Evolutionary conservation across 2,797 vertebrate genomes (phyloP).

Genomic region (Merluccius polli): DNA sequence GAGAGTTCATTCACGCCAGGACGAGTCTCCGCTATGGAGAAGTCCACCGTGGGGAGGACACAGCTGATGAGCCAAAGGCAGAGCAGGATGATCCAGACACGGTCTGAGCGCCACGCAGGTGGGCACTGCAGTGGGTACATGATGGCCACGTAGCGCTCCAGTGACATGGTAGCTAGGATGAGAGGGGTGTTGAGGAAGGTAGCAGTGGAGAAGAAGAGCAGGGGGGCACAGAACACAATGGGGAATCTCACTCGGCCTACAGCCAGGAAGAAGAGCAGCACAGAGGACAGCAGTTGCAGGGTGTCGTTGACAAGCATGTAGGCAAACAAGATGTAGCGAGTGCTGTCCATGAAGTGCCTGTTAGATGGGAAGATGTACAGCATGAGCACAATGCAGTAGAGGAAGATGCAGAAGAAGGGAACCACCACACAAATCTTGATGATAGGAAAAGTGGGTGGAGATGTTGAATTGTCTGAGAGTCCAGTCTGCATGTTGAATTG

Average conservation of each 20-base stretch:
- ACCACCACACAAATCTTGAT: constrained; percentile 68
- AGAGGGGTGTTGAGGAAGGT: constrained; percentile 70
- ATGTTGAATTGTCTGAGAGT: constrained; percentile 46
- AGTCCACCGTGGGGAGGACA: constrained; percentile 39
- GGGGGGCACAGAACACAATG: constrained; percentile 55
- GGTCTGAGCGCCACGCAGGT: constrained; percentile 63
- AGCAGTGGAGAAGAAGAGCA: constrained; percentile 58
- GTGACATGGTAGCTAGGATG: constrained; percentile 74
- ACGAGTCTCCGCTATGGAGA: constrained; percentile 35
- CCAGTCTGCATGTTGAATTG: constrained; percentile 60
- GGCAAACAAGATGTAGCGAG: constrained; percentile 73
- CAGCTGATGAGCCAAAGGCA: constrained; percentile 62
- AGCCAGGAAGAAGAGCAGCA: constrained; percentile 62
- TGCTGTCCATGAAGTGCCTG: constrained; percentile 66
- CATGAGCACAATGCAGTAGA: constrained; percentile 66
- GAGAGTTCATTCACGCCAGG: constrained; percentile 16
- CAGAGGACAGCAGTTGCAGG: constrained; percentile 62
- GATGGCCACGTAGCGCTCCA: constrained; percentile 77
- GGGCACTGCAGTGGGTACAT: constrained; percentile 67
- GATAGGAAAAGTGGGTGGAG: constrained; percentile 45
- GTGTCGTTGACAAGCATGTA: constrained; percentile 76
- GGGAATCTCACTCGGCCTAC: constrained; percentile 55
- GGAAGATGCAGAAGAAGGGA: constrained; percentile 47
- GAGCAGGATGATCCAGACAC: constrained; percentile 67
- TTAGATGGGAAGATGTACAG: constrained; percentile 68